phyloP scores from a whole-genome alignment of 2,797 vertebrate species.

The Molothrus aeneus region DNA sequence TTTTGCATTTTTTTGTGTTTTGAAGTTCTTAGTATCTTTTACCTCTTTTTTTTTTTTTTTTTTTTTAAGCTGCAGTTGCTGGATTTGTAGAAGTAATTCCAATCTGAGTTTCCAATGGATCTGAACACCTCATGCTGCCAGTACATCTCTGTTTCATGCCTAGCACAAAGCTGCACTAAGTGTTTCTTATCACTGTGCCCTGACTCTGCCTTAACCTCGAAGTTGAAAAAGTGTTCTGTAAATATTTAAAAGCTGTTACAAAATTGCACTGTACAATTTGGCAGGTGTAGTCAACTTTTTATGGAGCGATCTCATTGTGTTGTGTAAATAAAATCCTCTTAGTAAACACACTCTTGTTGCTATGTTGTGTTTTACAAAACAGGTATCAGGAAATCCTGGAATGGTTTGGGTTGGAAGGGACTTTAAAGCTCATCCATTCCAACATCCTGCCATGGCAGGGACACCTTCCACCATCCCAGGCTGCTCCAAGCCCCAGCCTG shows the following conservation, averaged over 20 bases:
- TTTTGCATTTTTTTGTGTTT: background rate
- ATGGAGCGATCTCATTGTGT: background rate
- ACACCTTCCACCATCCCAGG: rapidly evolving
- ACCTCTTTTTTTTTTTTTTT: background rate
- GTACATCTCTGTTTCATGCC: background rate
- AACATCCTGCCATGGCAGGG: background rate
- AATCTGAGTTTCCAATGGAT: background rate
- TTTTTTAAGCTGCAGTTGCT: background rate
- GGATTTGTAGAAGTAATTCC: conserved; percentile 12
- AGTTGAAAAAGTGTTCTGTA: conserved; percentile 37
- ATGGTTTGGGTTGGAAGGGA: background rate
- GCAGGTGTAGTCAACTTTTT: conserved; percentile 36
- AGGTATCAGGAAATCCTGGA: background rate
- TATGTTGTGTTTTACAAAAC: background rate
- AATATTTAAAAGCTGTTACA: conserved; percentile 49
- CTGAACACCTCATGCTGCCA: background rate
- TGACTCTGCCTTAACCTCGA: conserved; percentile 58
- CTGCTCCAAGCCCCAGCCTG: background rate
- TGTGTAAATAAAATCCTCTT: conserved; percentile 65
- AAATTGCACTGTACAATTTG: conserved; percentile 42
- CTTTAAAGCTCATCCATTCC: background rate
- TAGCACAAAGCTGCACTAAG: conserved; percentile 44
- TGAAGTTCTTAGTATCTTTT: background rate
- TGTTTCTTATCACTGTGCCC: conserved; percentile 66
- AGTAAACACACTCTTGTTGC: background rate